Percentiles rank a stretch among this genome's conserved stretches.
Evolutionary conservation across 1,140 invertebrate species (phyloP).

Genomic region (Leptestheria dahalacensis): DNA sequence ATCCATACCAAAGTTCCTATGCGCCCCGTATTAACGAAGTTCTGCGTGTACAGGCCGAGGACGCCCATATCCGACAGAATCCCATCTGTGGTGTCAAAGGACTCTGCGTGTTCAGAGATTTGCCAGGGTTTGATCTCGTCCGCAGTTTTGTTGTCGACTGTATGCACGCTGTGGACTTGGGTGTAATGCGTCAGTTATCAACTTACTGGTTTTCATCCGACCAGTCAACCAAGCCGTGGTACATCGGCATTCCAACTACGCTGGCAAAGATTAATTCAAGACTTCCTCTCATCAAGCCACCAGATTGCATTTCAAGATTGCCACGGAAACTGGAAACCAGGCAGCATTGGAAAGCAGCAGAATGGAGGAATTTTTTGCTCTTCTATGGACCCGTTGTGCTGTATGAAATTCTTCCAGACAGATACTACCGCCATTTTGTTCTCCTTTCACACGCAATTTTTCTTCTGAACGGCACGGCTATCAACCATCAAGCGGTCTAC

Average conservation of each 20-base stretch:
- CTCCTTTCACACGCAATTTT: too few species aligned
- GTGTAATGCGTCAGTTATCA: neutral
- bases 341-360: neutral
- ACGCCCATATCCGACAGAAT: neutral
- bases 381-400: neutral
- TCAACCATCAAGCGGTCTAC: neutral
- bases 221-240: neutral
- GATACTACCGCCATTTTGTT: neutral
- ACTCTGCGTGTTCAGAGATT: neutral
- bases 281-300: neutral
- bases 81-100: neutral
- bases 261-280: neutral
- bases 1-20: neutral
- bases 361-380: neutral
- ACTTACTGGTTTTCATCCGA: neutral
- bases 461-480: neutral
- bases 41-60: neutral
- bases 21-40: neutral
- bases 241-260: neutral
- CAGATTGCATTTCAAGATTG: neutral
- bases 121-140: neutral
- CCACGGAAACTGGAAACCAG: neutral
- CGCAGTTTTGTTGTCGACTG: neutral
- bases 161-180: neutral
- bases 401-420: neutral